Base-by-base conservation (phyloP, 2,797 vertebrate genomes). In the Columba guinea region DNA sequence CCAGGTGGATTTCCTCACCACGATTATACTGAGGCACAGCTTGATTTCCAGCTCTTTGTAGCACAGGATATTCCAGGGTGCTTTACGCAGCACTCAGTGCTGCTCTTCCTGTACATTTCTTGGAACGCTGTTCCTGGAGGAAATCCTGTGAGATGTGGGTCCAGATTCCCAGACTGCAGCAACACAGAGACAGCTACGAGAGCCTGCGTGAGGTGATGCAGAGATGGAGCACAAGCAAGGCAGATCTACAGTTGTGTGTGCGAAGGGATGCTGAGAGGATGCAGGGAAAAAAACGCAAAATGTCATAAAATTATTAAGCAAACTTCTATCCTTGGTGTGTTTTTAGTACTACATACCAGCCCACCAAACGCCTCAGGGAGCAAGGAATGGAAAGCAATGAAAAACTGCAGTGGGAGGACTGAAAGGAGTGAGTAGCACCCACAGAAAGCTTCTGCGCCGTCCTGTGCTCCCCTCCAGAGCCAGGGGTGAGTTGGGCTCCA, bases 101-200 rank as follows among this genome's bases (percentile, higher is more conserved):
- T 84, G 20, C 34, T 93, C 59, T 92, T 94, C 81, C 74, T 89
- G 84, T 39, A 68, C 1, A 0, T 34, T 91, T 83, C 87, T 80
- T 68, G 64, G 68, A 85, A 78, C 30, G 2, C 49, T 55, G 68
- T 56, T 94, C 52, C 82, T 0, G 0, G 35, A 96, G 94, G 87
- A 96, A 93, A 91, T 93, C 89, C 73, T 91, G 84, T 69, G 48
- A 85, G 90, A 93, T 24, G 16, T 3, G 5, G 46, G 63, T 70
- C 67, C 81, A 71, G 81, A 83, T 84, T 93, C 53, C 71, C 79
- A 91, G 63, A 62, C 5, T 65, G 60, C 1, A 1, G 63, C 58
- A 60, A 90, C 0, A 0, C 18, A 18, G 67, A 67, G 49, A 56
- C 19, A 75, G 63, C 46, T n/a, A 14, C 1, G 0, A 89, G n/a